A percentile compares a stretch with the other conserved stretches of the same genome.
Conservation (phyloP, 2,113 vertebrate species). For the Platanista minor region DNA sequence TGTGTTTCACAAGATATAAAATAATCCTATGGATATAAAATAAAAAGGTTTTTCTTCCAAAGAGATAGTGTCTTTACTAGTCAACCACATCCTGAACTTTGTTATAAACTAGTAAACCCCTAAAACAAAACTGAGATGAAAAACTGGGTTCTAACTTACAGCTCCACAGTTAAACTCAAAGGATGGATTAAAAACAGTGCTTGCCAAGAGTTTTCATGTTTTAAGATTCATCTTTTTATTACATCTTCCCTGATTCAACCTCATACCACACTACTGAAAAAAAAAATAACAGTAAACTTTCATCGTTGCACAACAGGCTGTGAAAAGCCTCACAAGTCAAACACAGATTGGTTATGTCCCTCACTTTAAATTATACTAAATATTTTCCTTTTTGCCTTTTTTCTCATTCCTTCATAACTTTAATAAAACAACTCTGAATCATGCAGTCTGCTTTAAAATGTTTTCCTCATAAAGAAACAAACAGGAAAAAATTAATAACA, state of each 20-base stretch:
- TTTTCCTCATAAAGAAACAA: slow-evolving; percentile 42
- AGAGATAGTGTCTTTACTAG: neutral
- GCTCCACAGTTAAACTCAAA: neutral
- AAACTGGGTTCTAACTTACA: slow-evolving; percentile 22
- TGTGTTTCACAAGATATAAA: neutral
- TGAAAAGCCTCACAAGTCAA: slow-evolving; percentile 27
- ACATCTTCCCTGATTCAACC: neutral
- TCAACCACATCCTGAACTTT: slow-evolving; percentile 49
- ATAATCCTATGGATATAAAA: neutral
- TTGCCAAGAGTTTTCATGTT: neutral
- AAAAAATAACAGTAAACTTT: slow-evolving; percentile 31
- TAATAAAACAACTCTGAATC: slow-evolving; percentile 59
- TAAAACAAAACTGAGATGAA: neutral
- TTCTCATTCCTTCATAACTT: slow-evolving; percentile 14
- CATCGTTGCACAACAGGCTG: neutral
- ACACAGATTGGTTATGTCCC: neutral
- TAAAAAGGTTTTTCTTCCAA: neutral
- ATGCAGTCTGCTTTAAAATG: slow-evolving; percentile 14
- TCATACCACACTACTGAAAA: neutral
- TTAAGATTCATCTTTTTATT: neutral
- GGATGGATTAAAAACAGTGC: neutral
- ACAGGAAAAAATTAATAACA: neutral
- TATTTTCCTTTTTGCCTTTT: slow-evolving; percentile 30
- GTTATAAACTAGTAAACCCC: neutral
- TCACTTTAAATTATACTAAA: slow-evolving; percentile 31